Base-by-base conservation (phyloP, 2,888 invertebrate species). In the Lampropteryx suffumata region DNA sequence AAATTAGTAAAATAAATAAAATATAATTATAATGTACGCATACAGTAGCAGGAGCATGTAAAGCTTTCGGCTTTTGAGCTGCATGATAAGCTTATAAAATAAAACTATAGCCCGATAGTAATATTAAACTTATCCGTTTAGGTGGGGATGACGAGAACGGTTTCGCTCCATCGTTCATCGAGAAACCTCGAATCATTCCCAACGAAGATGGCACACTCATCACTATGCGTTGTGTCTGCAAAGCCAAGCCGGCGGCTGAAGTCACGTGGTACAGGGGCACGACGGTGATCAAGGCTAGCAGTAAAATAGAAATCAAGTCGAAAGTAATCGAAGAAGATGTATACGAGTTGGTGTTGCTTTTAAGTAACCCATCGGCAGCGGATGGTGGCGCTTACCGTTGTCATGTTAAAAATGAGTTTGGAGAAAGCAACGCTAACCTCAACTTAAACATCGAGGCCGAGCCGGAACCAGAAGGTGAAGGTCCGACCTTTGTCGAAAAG, bases 181-280 rank as follows among this genome's bases (percentile, higher is more conserved):
- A 98, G 91, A 99, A 99, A 92, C 99, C 99, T 62, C 95, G 97
- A 90, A 99, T 99, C 90, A 98, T 99, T 92, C 99, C 99, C 80
- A 98, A 98, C 91, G 98, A 98, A 85, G 97, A 95, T 77, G 99
- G 98, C 70, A 98, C 98, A 66, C 93, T 98, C 72, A 98, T 99
- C 73, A 96, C 97, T 57, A 98, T 99, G 97, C 97, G 98, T 89
- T 99, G 99, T 91, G 95, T 96, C 79, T 97, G 97, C 86, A 96
- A 96, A 86, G 98, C 98, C 35, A 97, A 97, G 89, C 98, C 99
- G 61, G 97, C 96, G 84, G 98, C 99, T 36, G 94, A 94, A 67
- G 97, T 99, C 57, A 96, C 95, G 63, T 99, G 99, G 99, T 97
- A 95, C 91, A 94, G 97, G 75, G 98, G 97, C 67, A 95, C 95